Conservation (phyloP, 2,888 invertebrate species). For the Tridacna crocea region DNA sequence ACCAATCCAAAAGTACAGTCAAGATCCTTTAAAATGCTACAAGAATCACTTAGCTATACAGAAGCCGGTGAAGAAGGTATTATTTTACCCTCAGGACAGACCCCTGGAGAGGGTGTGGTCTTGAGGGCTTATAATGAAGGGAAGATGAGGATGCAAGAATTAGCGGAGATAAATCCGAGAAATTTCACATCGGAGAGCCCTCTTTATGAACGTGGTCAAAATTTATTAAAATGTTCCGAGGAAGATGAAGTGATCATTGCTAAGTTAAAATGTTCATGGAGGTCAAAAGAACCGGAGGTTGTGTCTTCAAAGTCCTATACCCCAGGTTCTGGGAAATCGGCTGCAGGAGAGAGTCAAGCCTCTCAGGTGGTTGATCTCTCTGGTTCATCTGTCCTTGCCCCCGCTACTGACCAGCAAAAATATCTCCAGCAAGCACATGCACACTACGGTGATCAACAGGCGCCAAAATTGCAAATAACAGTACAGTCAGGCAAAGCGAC, state of each 20-base stretch:
- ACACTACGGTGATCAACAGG: slow-evolving; percentile 35
- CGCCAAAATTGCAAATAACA: background rate
- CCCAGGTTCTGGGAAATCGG: slow-evolving; percentile 34
- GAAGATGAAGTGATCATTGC: slow-evolving; percentile 29
- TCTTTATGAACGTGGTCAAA: slow-evolving; percentile 28
- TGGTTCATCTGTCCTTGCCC: slow-evolving; percentile 43
- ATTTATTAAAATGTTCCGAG: slow-evolving; percentile 7
- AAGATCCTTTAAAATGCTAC: slow-evolving; percentile 75
- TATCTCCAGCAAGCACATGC: slow-evolving; percentile 52
- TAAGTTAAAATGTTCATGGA: slow-evolving; percentile 15
- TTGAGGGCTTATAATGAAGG: slow-evolving; percentile 57
- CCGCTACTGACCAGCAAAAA: slow-evolving; percentile 47
- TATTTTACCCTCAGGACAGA: slow-evolving; percentile 46
- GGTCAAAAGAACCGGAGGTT: background rate
- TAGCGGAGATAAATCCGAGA: slow-evolving; percentile 56
- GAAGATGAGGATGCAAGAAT: slow-evolving; percentile 58
- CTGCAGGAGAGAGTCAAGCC: slow-evolving; percentile 8
- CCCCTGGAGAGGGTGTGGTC: slow-evolving; percentile 60
- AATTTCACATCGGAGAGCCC: slow-evolving; percentile 52
- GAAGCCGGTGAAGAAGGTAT: slow-evolving; percentile 66
- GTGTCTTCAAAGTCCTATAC: slow-evolving; percentile 3
- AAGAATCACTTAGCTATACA: slow-evolving; percentile 69
- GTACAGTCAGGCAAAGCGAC: background rate
- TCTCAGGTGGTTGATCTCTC: slow-evolving; percentile 25
- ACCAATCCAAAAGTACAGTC: slow-evolving; percentile 76